Conservation (phyloP, 1,140 invertebrate genomes). For the Caenorhabditis inopinata region DNA sequence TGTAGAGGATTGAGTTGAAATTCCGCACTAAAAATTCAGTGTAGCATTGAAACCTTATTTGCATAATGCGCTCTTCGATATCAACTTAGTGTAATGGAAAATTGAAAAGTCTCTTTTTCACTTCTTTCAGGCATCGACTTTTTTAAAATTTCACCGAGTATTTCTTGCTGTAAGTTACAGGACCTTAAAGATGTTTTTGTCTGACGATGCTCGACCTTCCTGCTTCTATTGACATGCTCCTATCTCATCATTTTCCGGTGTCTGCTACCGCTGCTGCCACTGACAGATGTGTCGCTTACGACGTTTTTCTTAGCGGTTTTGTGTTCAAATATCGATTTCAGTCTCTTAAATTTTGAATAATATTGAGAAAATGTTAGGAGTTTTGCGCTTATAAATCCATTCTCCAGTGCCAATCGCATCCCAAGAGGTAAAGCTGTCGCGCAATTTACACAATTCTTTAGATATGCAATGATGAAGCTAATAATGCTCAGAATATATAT, state of each 20-base stretch:
- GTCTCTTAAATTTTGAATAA: background rate
- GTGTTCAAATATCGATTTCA: background rate
- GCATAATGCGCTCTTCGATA: background rate
- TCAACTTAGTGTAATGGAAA: background rate
- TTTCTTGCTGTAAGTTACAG: background rate
- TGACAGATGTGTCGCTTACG: conserved; percentile 7
- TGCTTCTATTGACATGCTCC: conserved; percentile 30
- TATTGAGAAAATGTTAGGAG: no score
- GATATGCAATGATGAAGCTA: no score
- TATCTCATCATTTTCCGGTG: conserved; percentile 21
- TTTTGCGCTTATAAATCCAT: no score
- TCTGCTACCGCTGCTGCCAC: background rate
- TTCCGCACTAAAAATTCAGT: background rate
- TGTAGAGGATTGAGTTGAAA: background rate
- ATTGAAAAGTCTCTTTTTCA: background rate
- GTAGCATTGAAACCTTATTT: background rate
- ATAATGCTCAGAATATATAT: no score
- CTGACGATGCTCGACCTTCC: background rate
- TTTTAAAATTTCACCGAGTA: background rate
- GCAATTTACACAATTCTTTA: no score
- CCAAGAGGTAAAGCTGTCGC: no score
- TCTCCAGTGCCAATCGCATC: no score
- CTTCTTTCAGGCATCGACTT: background rate
- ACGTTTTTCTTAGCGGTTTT: background rate
- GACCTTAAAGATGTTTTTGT: background rate